Conservation (phyloP, 2,888 invertebrate species). For the Amphipoea oculea region DNA sequence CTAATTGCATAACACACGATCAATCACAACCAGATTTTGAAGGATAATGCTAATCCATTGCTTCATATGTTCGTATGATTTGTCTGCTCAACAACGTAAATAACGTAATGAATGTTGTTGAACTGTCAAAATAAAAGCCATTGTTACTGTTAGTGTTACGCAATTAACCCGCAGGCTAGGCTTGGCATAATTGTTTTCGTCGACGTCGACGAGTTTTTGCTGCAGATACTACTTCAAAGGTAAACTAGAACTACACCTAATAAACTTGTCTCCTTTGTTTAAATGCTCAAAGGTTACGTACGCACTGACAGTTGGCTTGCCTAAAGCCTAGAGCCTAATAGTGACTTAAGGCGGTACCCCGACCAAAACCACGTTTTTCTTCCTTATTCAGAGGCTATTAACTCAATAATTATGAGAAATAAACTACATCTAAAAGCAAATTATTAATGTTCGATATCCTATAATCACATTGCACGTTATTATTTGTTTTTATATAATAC, state of each 20-base stretch:
- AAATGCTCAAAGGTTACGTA: neutral
- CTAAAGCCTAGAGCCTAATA: neutral
- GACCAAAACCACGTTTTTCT: too few species aligned
- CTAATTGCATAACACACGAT: neutral
- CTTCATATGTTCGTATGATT: neutral
- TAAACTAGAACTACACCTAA: neutral
- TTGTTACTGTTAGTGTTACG: neutral
- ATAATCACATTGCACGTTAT: too few species aligned
- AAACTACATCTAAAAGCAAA: too few species aligned
- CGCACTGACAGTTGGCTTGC: neutral
- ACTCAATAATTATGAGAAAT: too few species aligned
- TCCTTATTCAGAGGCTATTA: too few species aligned
- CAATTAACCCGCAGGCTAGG: neutral
- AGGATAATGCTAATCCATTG: neutral
- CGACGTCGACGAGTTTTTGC: neutral
- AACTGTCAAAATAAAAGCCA: neutral
- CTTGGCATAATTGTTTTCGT: neutral
- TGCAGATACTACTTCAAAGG: neutral
- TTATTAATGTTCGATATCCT: too few species aligned
- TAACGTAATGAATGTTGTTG: neutral
- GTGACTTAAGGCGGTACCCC: neutral
- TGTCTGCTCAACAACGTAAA: neutral
- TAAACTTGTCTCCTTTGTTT: conserved; percentile 7
- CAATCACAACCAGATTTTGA: neutral
- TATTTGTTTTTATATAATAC: too few species aligned